Base-by-base conservation (phyloP, 1,140 invertebrate genomes). In the Frieseomelitta varia region DNA sequence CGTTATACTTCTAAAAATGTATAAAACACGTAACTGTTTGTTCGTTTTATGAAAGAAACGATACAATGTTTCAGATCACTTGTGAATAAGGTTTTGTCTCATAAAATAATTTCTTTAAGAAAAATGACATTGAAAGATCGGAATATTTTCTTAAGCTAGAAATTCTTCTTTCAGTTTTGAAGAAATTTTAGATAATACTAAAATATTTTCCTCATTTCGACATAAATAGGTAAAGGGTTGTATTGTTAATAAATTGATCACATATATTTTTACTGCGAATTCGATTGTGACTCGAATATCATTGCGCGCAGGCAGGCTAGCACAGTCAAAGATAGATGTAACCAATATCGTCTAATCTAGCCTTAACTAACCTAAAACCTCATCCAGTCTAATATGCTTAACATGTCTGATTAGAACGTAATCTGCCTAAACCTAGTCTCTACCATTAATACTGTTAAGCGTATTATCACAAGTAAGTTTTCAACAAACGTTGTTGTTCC, bases 381-480 rank as follows among this genome's bases (percentile, higher is more conserved):
- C 30, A 30, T 74, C 19, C n/a, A 21, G 72, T 30, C 17, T 74
- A 55, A 74, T 74, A 55, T 30, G 17, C 51, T 55, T 55, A 74
- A 55, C 47, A 30, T 55, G 51, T 74, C 72, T 27, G 47, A 74
- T 74, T 74, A 51, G 51, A 74, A 74, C 47, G 6, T 72, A 72
- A 72, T 14, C 72, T 30, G 14, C 72, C 51, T 30, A 74, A 55
- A 27, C 14, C 24, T 15, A 6, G 21, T 17, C 47, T 51, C 24
- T 51, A 53, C 15, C 15, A 15, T 15, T n/a, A 72, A 72, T 21
- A 39, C 39, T 10, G 24, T 39, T n/a, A n/a, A n/a, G 68, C 24
- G 24, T 12, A 24, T n/a, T 47, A 71, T 15, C 68, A 39, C 51
- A 39, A 68, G 30, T 71, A 71, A 71, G 24, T 71, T 51, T n/a